These are phyloP conservation scores for fruit fly (Drosophila melanogaster) DNA, from an alignment of 1,140 invertebrate genomes.

Conservation along the genomic window Release_6_plus_ISO1_MT NT_033777.3:18827001-18827500, in stretches of 20 bases:
- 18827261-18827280: too few species aligned
- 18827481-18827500: conserved; percentile 72
- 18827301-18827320: too few species aligned
- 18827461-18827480: conserved; percentile 65
- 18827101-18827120: conserved; percentile 72
- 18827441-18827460: conserved; percentile 77
- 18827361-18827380: too few species aligned
- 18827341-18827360: too few species aligned
- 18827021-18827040: conserved; percentile 18
- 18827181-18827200: not conserved
- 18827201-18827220: not conserved
- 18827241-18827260: too few species aligned
- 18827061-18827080: conserved; percentile 32
- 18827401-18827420: conserved; percentile 1
- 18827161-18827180: conserved; percentile 16
- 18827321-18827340: too few species aligned
- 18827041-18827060: conserved; percentile 47
- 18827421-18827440: conserved; percentile 29
- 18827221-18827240: too few species aligned
- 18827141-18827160: conserved; percentile 12
- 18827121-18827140: conserved; percentile 74
- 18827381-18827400: too few species aligned
- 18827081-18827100: conserved; percentile 58
- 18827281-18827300: too few species aligned
- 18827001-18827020: conserved; percentile 3